These are phyloP conservation scores for Melopsittacus undulatus DNA, from an alignment of 2,797 vertebrate genomes.

Conservation along the genomic window DNA sequence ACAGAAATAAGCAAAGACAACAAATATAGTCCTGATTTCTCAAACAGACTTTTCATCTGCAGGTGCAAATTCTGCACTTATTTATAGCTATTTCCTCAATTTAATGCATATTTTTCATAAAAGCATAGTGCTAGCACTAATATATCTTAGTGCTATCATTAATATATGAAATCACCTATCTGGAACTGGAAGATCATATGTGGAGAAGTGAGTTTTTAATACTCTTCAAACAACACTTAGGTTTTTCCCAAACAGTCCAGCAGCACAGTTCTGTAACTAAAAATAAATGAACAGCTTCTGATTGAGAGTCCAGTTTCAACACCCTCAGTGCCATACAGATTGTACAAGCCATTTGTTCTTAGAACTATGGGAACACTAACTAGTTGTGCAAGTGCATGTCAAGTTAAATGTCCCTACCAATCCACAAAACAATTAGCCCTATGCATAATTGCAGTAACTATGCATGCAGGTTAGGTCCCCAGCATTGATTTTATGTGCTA, in stretches of 20 bases:
- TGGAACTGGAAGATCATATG: not conserved
- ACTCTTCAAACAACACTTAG: not conserved
- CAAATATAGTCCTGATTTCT: not conserved
- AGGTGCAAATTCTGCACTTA: constrained; percentile 13
- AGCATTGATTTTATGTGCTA: not conserved
- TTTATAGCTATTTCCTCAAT: not conserved
- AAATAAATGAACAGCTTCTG: not conserved
- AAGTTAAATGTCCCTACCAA: not conserved
- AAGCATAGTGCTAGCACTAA: not conserved
- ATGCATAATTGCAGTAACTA: constrained; percentile 9
- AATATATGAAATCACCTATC: not conserved
- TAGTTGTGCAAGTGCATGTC: not conserved
- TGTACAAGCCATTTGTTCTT: not conserved
- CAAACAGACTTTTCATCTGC: not conserved
- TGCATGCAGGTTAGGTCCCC: not conserved
- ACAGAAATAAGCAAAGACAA: not conserved
- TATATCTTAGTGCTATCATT: not conserved
- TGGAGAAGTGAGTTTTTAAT: not conserved
- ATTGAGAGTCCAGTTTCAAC: not conserved
- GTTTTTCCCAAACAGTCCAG: not conserved
- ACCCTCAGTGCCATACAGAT: not conserved
- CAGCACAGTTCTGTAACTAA: not conserved
- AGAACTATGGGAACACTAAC: not conserved
- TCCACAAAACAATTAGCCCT: not conserved
- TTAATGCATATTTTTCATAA: not conserved